Conservation (phyloP, 1,140 invertebrate species). For the Andrena cerasifolii region DNA sequence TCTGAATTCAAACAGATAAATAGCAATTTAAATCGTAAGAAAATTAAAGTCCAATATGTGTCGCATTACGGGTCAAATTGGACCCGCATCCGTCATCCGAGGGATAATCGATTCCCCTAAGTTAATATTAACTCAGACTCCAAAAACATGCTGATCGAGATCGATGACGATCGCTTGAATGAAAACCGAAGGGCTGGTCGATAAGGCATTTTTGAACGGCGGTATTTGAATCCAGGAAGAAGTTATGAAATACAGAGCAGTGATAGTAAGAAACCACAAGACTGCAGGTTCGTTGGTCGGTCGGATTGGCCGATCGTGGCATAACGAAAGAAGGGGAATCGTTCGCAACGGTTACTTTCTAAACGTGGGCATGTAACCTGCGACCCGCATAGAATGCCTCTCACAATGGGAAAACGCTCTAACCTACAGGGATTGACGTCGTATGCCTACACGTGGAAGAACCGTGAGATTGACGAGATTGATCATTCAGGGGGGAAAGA, state of each 20-base stretch:
- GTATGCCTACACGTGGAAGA: constrained; percentile 60
- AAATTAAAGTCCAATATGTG: no score
- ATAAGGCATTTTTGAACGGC: no score
- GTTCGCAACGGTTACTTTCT: constrained; percentile 74
- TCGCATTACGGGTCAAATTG: no score
- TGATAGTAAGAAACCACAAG: constrained; percentile 24
- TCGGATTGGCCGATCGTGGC: constrained; percentile 2
- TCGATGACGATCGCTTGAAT: no score
- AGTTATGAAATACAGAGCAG: constrained; percentile 36
- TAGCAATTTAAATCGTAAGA: no score
- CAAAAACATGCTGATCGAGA: no score
- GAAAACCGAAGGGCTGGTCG: no score
- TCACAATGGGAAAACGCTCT: constrained; percentile 74
- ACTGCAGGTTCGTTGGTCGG: background rate
- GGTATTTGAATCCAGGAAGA: no score
- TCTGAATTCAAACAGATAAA: no score
- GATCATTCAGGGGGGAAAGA: constrained; percentile 6
- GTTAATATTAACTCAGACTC: no score
- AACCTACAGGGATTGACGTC: constrained; percentile 64
- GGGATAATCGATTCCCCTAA: no score
- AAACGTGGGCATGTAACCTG: constrained; percentile 76
- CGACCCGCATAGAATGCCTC: constrained; percentile 74
- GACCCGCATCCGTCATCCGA: no score
- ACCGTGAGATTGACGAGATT: constrained; percentile 44
- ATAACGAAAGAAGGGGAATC: constrained; percentile 25